These are phyloP conservation scores for Mimachlamys varia DNA, from an alignment of 2,888 invertebrate species.

Conservation along the genomic window DNA sequence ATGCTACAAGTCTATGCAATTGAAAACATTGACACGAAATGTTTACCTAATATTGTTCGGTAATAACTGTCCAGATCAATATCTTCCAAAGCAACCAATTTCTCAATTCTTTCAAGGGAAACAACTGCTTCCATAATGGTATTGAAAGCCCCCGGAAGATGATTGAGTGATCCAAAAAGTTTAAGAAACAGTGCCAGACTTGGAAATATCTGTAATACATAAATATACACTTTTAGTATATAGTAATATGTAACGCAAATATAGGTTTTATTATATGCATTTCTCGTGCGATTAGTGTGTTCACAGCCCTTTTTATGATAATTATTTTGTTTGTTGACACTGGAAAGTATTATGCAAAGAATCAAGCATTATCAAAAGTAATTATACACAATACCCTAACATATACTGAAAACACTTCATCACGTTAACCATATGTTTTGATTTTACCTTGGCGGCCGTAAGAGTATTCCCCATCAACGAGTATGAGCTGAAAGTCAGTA, in stretches of 20 bases:
- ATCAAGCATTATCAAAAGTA: background rate
- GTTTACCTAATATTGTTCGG: conserved; percentile 62
- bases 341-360: too few relatives aligned
- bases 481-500: conserved; percentile 82
- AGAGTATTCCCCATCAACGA: conserved; percentile 86
- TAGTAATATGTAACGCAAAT: background rate
- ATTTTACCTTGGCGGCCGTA: conserved; percentile 90
- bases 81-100: conserved; percentile 82
- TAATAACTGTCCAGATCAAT: conserved; percentile 86
- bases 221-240: background rate
- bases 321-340: too few relatives aligned
- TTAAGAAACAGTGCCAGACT: conserved; percentile 96
- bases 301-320: background rate
- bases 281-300: background rate
- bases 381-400: background rate
- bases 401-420: background rate
- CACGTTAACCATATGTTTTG: background rate
- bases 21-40: background rate
- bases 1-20: too few relatives aligned
- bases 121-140: conserved; percentile 98
- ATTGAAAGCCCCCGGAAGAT: conserved; percentile 99
- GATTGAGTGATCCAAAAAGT: conserved; percentile 96
- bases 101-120: conserved; percentile 93
- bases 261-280: background rate
- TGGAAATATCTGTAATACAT: conserved; percentile 88